A percentile compares a stretch with the other conserved stretches of the same genome.
phyloP scores from a whole-genome alignment of 2,888 invertebrate genomes.

The Bellardia pandia region DNA sequence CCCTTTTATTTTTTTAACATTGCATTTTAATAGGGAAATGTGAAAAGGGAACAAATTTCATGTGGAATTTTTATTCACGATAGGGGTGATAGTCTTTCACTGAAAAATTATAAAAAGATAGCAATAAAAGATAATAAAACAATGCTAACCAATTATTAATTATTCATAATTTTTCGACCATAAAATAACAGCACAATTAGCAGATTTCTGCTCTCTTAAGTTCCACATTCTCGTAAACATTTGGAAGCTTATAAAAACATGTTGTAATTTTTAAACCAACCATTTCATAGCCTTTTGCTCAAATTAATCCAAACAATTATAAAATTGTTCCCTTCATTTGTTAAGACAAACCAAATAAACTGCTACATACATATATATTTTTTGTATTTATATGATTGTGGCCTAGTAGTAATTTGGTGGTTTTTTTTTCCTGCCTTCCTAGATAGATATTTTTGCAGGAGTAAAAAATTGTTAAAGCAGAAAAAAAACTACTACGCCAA shows the following conservation, averaged over 20 bases:
- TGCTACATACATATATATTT: background rate
- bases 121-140: too few species aligned
- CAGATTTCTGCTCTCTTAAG: too few species aligned
- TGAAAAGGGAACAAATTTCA: too few species aligned
- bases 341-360: slow-evolving; percentile 20
- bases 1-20: too few species aligned
- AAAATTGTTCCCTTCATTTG: slow-evolving; percentile 55
- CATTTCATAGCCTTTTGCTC: slow-evolving; percentile 8
- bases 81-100: too few species aligned
- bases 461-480: background rate
- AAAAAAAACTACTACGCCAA: slow-evolving; percentile 26
- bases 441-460: slow-evolving; percentile 10
- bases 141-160: too few species aligned
- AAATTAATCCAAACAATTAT: slow-evolving; percentile 45
- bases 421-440: slow-evolving; percentile 29
- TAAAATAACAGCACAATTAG: too few species aligned
- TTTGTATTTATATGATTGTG: slow-evolving; percentile 6
- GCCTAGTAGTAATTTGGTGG: slow-evolving; percentile 56
- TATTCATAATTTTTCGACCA: too few species aligned
- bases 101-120: too few species aligned
- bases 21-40: too few species aligned
- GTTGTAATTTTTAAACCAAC: background rate
- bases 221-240: background rate
- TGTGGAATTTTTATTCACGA: too few species aligned
- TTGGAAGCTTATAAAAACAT: background rate